Conservation (phyloP, 2,113 vertebrate species). For the Lucifuga dentata region DNA sequence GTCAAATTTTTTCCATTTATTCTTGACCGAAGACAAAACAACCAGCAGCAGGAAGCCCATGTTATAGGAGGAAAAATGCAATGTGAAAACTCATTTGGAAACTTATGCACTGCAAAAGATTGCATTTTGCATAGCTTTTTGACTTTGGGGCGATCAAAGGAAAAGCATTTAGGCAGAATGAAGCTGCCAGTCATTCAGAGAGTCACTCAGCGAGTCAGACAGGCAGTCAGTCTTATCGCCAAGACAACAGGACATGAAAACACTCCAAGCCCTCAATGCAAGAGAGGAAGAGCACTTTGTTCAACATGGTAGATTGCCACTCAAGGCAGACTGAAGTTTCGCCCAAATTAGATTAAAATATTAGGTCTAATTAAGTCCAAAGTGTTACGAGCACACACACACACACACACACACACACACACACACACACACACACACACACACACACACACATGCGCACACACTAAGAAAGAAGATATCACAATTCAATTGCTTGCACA, state of each 20-base stretch:
- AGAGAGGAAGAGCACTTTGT: conserved; percentile 75
- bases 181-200: conserved; percentile 47
- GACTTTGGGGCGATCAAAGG: conserved; percentile 46
- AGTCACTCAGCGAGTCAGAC: conserved; percentile 53
- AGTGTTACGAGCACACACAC: conserved; percentile 48
- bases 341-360: conserved; percentile 83
- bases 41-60: not conserved
- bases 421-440: conserved; percentile 9
- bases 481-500: conserved; percentile 1
- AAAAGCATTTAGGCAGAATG: conserved; percentile 25
- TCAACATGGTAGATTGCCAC: conserved; percentile 79
- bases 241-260: conserved; percentile 72
- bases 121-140: conserved; percentile 32
- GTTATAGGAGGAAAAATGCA: not conserved
- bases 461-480: conserved; percentile 7
- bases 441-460: conserved; percentile 2
- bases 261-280: conserved; percentile 73
- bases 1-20: not conserved
- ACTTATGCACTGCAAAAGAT: not conserved
- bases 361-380: conserved; percentile 81
- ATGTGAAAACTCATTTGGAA: conserved; percentile 11
- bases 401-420: not conserved
- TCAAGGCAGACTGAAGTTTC: conserved; percentile 80
- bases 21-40: conserved; percentile 3
- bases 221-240: conserved; percentile 66